These are phyloP conservation scores for Drosophila rubida DNA, from an alignment of 2,888 invertebrate species.

Conservation along the genomic window DNA sequence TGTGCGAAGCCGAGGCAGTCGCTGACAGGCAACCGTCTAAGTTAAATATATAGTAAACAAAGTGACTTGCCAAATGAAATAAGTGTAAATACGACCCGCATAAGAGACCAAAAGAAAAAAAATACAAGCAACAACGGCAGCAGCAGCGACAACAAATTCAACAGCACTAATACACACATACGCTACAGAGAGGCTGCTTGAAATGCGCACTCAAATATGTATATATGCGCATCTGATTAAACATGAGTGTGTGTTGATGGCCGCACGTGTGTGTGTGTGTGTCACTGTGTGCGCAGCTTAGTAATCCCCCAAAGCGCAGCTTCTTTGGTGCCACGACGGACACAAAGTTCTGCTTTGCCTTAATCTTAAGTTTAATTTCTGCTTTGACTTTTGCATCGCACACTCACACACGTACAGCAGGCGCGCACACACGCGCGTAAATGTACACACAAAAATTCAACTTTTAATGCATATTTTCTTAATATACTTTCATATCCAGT, in stretches of 20 bases:
- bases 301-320: conserved; percentile 62
- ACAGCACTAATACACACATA: conserved; percentile 19
- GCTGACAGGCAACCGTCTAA: conserved; percentile 23
- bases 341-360: conserved; percentile 59
- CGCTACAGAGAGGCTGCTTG: conserved; percentile 11
- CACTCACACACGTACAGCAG: conserved; percentile 9
- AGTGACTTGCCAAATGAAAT: conserved; percentile 69
- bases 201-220: conserved; percentile 72
- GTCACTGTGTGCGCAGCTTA: conserved; percentile 33
- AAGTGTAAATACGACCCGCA: conserved; percentile 67
- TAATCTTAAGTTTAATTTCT: conserved; percentile 75
- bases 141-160: conserved; percentile 15
- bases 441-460: conserved; percentile 33
- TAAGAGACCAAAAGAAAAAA: conserved; percentile 22
- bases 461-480: conserved; percentile 61
- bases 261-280: conserved; percentile 17
- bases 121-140: conserved; percentile 28
- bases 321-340: conserved; percentile 33
- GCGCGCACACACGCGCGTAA: not conserved
- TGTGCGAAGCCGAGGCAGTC: no score
- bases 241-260: conserved; percentile 59
- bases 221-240: conserved; percentile 79
- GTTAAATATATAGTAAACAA: conserved; percentile 61
- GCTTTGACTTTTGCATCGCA: conserved; percentile 67
- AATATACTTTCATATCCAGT: conserved; percentile 25